These are phyloP conservation scores for Caenorhabditis sulstoni DNA, from an alignment of 2,888 invertebrate species.

Conservation along the genomic window DNA sequence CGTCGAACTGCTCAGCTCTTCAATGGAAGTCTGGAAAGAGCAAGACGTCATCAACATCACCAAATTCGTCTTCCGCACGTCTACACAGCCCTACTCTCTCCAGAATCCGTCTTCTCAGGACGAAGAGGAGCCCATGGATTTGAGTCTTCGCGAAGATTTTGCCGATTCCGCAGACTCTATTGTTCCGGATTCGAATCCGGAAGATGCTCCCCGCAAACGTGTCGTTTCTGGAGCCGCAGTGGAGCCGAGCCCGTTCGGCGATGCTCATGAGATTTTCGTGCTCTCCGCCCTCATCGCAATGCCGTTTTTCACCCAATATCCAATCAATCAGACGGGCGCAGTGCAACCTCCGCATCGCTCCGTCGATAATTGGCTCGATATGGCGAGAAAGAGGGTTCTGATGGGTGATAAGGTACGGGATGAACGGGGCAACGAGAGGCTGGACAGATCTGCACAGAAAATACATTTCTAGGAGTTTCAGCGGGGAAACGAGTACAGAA, in stretches of 20 bases:
- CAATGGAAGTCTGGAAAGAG: slow-evolving; percentile 42
- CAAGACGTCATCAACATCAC: slow-evolving; percentile 29
- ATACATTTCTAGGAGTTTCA: no score
- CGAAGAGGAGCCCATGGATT: slow-evolving; percentile 40
- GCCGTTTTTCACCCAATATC: slow-evolving; percentile 57
- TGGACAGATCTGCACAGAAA: no score
- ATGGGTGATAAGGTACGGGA: slow-evolving; percentile 22
- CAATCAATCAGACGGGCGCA: slow-evolving; percentile 37
- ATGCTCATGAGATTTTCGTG: slow-evolving; percentile 57
- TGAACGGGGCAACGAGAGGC: no score
- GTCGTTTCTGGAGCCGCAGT: not conserved
- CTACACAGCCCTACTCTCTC: not conserved
- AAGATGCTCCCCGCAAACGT: slow-evolving; percentile 6
- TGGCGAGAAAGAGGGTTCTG: slow-evolving; percentile 22
- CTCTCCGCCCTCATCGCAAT: slow-evolving; percentile 54
- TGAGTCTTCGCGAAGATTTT: slow-evolving; percentile 3
- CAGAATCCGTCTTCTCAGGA: not conserved
- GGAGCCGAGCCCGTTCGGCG: slow-evolving; percentile 52
- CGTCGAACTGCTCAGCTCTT: slow-evolving; percentile 28
- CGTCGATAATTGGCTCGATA: slow-evolving; percentile 46
- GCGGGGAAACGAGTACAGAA: no score
- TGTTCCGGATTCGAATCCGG: slow-evolving; percentile 47
- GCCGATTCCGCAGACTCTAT: slow-evolving; percentile 31
- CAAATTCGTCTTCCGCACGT: slow-evolving; percentile 45
- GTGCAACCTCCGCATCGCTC: slow-evolving; percentile 49